Percentiles rank a stretch among this genome's conserved stretches.
These are phyloP conservation scores for Zingel zingel DNA, from an alignment of 2,113 vertebrate genomes.

Conservation along the genomic window DNA sequence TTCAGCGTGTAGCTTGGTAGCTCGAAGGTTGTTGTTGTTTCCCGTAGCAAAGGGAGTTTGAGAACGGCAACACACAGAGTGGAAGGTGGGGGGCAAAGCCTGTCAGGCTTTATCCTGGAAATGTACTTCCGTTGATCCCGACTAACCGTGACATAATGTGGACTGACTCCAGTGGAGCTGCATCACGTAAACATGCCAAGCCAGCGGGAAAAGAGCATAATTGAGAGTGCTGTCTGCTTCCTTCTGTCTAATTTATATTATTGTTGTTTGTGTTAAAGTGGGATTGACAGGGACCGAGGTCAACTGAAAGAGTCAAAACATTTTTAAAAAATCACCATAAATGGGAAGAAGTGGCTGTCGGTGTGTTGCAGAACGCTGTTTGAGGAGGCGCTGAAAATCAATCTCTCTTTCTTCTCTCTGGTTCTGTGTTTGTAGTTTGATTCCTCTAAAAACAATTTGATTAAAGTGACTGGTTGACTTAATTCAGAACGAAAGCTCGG, in stretches of 20 bases:
- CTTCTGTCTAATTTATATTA: background rate
- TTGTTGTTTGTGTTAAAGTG: background rate
- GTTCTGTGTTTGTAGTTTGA: slow-evolving; percentile 69
- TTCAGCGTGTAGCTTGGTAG: too few species aligned
- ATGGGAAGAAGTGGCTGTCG: slow-evolving; percentile 35
- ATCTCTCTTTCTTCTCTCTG: slow-evolving; percentile 34
- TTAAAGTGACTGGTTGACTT: slow-evolving; percentile 77
- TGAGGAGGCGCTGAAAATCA: slow-evolving; percentile 48
- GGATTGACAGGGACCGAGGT: slow-evolving; percentile 1
- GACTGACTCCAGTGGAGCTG: too few species aligned
- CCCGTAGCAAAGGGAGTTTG: too few species aligned
- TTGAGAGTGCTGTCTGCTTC: background rate
- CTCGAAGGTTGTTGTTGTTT: too few species aligned
- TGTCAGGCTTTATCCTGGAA: too few species aligned
- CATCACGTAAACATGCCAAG: background rate
- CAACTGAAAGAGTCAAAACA: slow-evolving; percentile 18
- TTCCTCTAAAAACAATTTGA: slow-evolving; percentile 80
- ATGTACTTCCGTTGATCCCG: too few species aligned
- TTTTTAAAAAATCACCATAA: background rate
- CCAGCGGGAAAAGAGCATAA: background rate
- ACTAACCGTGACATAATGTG: too few species aligned
- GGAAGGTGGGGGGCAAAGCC: too few species aligned
- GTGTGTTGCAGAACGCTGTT: slow-evolving; percentile 2
- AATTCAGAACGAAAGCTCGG: slow-evolving; percentile 74
- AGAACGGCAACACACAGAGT: too few species aligned